These are phyloP conservation scores for Tylochromis polylepis DNA, from an alignment of 2,113 vertebrate genomes.

Conservation along the genomic window DNA sequence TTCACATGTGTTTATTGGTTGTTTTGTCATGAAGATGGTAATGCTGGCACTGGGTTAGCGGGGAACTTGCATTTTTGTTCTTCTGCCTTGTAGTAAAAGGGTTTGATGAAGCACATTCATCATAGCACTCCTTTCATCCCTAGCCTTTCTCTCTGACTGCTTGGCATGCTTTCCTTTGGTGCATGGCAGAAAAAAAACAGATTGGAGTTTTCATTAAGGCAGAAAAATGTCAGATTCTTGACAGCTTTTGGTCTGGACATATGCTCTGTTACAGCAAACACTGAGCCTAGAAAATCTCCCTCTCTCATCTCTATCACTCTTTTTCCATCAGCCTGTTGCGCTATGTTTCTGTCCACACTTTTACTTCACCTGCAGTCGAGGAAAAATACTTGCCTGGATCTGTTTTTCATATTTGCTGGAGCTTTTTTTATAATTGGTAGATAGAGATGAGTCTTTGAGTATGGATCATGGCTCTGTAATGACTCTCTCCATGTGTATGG, in stretches of 20 bases:
- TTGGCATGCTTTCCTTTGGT: slow-evolving; percentile 7
- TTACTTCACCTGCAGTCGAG: neutral
- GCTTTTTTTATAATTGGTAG: slow-evolving; percentile 11
- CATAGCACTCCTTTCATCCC: neutral
- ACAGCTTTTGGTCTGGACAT: slow-evolving; percentile 52
- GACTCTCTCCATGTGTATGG: slow-evolving; percentile 29
- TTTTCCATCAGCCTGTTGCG: neutral
- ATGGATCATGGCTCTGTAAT: slow-evolving; percentile 52
- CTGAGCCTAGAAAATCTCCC: slow-evolving; percentile 10
- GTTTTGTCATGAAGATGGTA: neutral
- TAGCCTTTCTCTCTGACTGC: neutral
- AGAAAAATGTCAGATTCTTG: slow-evolving; percentile 48
- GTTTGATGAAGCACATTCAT: neutral
- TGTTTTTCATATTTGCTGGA: slow-evolving; percentile 30
- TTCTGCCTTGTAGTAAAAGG: neutral
- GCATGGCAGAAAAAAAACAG: slow-evolving; percentile 36
- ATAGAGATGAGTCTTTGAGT: slow-evolving; percentile 43
- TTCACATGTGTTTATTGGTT: neutral
- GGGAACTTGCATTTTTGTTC: neutral
- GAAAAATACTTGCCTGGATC: neutral
- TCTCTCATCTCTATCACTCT: neutral
- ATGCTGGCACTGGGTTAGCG: neutral
- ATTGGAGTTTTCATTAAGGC: slow-evolving; percentile 59
- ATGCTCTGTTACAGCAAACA: slow-evolving; percentile 27
- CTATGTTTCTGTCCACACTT: neutral